A percentile compares a stretch with the other conserved stretches of the same genome.
Evolutionary conservation across 2,888 invertebrate species (phyloP).

Genomic region (Catocala nupta): DNA sequence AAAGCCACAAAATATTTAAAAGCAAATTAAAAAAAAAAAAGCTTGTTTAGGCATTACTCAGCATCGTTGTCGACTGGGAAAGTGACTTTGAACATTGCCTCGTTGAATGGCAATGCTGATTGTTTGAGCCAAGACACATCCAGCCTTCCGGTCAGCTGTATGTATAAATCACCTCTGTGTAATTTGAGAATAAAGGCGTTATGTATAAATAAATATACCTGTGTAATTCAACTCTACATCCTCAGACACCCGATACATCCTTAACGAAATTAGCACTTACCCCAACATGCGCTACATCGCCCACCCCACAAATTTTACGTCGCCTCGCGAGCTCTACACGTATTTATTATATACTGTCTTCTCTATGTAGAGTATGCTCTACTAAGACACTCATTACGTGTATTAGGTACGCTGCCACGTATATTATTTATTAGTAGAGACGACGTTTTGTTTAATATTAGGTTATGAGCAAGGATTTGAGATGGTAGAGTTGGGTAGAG

Average conservation of each 20-base stretch:
- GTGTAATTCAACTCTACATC: background rate
- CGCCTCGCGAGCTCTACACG: constrained; percentile 68
- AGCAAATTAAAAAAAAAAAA: too few species aligned
- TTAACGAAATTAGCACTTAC: constrained; percentile 48
- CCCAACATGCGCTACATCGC: constrained; percentile 39
- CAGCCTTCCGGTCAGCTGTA: too few species aligned
- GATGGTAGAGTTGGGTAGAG: constrained; percentile 2
- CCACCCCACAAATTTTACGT: constrained; percentile 80
- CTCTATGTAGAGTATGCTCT: constrained; percentile 47
- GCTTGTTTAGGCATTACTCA: too few species aligned
- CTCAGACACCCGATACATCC: background rate
- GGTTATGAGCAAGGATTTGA: constrained; percentile 6
- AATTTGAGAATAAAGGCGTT: too few species aligned
- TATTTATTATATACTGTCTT: constrained; percentile 68
- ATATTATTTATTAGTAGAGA: constrained; percentile 36
- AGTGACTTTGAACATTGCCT: too few species aligned
- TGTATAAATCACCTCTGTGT: too few species aligned
- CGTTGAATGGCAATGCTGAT: too few species aligned
- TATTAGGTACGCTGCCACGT: constrained; percentile 37
- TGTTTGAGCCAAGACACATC: too few species aligned
- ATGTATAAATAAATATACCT: too few species aligned
- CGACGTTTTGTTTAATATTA: constrained; percentile 15
- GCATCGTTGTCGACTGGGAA: too few species aligned
- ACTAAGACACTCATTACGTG: constrained; percentile 52
- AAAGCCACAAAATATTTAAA: too few species aligned